Evolutionary conservation across 1,140 invertebrate species (phyloP).

Genomic region (Ceratitis capitata): DNA sequence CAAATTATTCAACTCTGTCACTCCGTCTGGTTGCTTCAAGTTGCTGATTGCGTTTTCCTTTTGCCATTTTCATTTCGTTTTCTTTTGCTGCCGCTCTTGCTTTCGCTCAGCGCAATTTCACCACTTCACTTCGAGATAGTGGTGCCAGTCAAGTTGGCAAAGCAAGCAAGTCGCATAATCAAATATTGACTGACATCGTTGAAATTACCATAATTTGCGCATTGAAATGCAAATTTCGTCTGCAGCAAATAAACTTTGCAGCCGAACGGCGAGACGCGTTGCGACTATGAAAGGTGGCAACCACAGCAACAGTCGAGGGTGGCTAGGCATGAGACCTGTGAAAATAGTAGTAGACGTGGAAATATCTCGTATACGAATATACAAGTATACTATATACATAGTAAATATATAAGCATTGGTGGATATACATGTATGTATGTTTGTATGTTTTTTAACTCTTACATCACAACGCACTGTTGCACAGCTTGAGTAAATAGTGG

Average conservation of each 20-base stretch:
- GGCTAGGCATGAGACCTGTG: background rate
- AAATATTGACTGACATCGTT: conserved; percentile 43
- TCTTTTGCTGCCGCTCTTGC: no score
- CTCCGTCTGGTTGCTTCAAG: background rate
- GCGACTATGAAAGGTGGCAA: background rate
- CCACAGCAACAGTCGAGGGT: background rate
- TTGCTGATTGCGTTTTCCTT: background rate
- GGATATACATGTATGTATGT: background rate
- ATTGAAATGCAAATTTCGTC: conserved; percentile 44
- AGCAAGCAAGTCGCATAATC: conserved; percentile 34
- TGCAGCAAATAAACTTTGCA: conserved; percentile 21
- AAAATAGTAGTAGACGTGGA: background rate
- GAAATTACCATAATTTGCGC: conserved; percentile 45
- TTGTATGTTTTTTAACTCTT: no score
- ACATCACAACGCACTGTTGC: background rate
- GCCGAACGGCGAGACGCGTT: background rate
- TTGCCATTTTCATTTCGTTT: background rate
- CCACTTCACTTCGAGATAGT: conserved; percentile 26
- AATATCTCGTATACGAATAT: background rate
- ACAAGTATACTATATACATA: background rate
- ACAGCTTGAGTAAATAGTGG: background rate
- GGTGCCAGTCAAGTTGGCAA: conserved; percentile 8
- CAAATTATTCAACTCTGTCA: background rate
- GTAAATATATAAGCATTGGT: background rate
- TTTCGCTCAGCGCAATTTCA: conserved; percentile 18